Conservation (phyloP, 1,140 invertebrate species). For the Rhyzopertha dominica region DNA sequence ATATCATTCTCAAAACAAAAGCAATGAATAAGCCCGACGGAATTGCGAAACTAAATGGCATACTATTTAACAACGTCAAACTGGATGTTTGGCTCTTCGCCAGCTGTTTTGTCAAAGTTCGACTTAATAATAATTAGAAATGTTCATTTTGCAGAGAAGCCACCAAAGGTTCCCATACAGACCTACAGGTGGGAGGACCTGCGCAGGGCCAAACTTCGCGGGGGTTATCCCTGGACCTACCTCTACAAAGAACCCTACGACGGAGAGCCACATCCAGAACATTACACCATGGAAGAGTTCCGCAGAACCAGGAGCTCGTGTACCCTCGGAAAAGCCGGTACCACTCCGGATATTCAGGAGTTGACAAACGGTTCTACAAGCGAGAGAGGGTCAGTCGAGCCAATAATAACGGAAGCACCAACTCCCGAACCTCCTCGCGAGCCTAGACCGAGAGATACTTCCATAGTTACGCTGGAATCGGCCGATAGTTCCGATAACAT, state of each 20-base stretch:
- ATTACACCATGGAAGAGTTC: slow-evolving; percentile 33
- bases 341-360: slow-evolving; percentile 19
- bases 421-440: slow-evolving; percentile 14
- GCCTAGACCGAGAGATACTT: neutral
- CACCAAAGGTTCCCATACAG: slow-evolving; percentile 57
- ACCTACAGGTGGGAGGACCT: slow-evolving; percentile 72
- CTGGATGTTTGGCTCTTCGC: no score
- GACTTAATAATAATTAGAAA: no score
- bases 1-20: no score
- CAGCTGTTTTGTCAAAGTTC: no score
- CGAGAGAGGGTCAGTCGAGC: slow-evolving; percentile 20
- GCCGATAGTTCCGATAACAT: slow-evolving; percentile 41
- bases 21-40: no score
- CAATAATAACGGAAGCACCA: slow-evolving; percentile 17
- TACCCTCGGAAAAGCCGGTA: slow-evolving; percentile 22
- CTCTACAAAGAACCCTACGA: slow-evolving; percentile 43
- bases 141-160: slow-evolving; percentile 37
- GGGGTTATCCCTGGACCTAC: slow-evolving; percentile 68
- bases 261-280: slow-evolving; percentile 32
- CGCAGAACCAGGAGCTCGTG: slow-evolving; percentile 19
- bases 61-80: no score
- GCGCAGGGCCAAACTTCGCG: slow-evolving; percentile 50
- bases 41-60: no score
- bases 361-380: slow-evolving; percentile 18
- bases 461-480: slow-evolving; percentile 23